Evolutionary conservation across 2,797 vertebrate species (phyloP).

Genomic region (Lagorchestes hirsutus): DNA sequence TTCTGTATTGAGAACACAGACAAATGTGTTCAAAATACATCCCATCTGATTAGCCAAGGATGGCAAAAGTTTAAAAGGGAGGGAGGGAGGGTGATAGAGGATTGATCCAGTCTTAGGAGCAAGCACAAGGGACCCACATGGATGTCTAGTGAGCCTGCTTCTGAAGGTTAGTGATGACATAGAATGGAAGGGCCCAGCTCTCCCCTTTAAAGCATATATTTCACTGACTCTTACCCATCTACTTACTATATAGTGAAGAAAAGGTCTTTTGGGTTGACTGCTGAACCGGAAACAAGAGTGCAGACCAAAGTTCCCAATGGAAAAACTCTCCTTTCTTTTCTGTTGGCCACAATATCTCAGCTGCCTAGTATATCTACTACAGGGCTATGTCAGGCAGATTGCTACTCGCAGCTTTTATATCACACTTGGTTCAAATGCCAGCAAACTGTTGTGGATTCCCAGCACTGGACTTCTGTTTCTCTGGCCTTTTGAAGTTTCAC

Average conservation of each 20-base stretch:
- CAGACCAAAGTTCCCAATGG: neutral
- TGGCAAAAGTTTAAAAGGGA: neutral
- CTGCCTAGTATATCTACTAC: neutral
- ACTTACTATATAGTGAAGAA: neutral
- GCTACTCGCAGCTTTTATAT: neutral
- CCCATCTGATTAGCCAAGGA: neutral
- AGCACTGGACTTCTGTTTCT: neutral
- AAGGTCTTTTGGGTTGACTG: neutral
- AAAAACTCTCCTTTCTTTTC: neutral
- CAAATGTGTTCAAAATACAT: neutral
- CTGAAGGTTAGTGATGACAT: neutral
- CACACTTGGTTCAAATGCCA: neutral
- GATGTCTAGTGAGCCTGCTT: neutral
- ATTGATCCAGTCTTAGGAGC: neutral
- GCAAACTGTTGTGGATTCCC: neutral
- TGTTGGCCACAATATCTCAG: neutral
- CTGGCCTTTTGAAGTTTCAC: neutral
- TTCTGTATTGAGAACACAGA: neutral
- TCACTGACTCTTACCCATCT: neutral
- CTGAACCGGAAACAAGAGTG: neutral
- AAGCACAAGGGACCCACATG: neutral
- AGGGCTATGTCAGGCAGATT: neutral
- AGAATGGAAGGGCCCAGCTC: neutral
- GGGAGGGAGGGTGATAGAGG: neutral
- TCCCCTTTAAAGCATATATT: neutral